Evolutionary conservation across 2,888 invertebrate species (phyloP).

Genomic region (Dinocampus coccinellae): DNA sequence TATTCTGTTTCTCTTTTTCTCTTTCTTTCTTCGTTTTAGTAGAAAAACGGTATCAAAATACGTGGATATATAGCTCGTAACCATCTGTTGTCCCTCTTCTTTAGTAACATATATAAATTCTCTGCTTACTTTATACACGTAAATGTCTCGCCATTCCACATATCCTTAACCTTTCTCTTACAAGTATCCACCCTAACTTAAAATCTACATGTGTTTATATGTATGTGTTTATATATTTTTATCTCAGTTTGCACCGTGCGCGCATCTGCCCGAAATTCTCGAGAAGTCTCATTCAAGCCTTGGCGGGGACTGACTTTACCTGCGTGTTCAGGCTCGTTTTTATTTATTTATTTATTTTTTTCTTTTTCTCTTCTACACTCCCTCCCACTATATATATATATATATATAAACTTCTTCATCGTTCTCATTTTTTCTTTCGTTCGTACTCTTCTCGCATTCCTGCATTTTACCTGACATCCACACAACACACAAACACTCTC

Average conservation of each 20-base stretch:
- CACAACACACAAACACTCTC: conserved; percentile 25
- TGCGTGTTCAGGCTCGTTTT: conserved; percentile 37
- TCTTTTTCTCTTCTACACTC: conserved; percentile 1
- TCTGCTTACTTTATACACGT: neutral
- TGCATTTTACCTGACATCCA: conserved; percentile 27
- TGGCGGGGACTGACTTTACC: conserved; percentile 55
- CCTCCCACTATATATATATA: neutral
- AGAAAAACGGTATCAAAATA: conserved; percentile 29
- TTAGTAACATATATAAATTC: neutral
- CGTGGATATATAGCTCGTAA: conserved; percentile 10
- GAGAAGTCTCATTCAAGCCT: conserved; percentile 57
- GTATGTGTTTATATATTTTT: neutral
- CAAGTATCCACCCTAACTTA: neutral
- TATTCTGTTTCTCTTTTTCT: neutral
- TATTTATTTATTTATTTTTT: conserved; percentile 10
- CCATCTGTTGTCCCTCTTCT: conserved; percentile 32
- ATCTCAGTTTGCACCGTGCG: conserved; percentile 37
- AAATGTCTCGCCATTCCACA: neutral
- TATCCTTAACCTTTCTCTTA: neutral
- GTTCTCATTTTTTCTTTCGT: conserved; percentile 16
- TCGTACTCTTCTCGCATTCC: conserved; percentile 40
- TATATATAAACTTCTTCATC: neutral
- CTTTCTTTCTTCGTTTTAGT: neutral
- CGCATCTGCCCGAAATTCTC: conserved; percentile 58
- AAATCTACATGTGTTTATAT: neutral